Evolutionary conservation across 2,113 vertebrate genomes (phyloP).

Genomic region (Hypocryptadius cinnamomeus): DNA sequence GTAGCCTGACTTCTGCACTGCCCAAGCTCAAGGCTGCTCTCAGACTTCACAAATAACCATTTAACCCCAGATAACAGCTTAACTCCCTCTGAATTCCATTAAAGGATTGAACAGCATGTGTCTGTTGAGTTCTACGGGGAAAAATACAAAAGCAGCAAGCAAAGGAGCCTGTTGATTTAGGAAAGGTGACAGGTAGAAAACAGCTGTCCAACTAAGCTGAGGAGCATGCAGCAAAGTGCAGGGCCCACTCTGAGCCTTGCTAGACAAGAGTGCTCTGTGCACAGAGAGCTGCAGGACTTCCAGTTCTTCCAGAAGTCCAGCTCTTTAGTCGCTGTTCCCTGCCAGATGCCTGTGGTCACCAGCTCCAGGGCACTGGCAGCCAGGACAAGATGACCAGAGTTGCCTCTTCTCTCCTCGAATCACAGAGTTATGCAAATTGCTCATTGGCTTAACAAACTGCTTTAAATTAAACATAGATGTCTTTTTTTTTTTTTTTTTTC

Average conservation of each 20-base stretch:
- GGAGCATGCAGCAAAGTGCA: background rate
- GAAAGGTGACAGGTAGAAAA: background rate
- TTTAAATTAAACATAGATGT: background rate
- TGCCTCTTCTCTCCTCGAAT: background rate
- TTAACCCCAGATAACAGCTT: background rate
- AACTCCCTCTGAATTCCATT: background rate
- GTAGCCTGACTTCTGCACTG: background rate
- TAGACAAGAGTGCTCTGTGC: slow-evolving; percentile 53
- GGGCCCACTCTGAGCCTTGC: background rate
- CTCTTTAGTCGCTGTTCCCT: background rate
- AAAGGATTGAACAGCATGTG: background rate
- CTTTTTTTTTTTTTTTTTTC: background rate
- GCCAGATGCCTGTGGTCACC: slow-evolving; percentile 60
- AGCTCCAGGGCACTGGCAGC: slow-evolving; percentile 21
- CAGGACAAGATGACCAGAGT: slow-evolving; percentile 6
- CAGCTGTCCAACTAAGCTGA: background rate
- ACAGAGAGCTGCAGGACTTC: background rate
- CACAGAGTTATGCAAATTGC: background rate
- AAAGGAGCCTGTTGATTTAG: background rate
- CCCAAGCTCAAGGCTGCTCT: background rate
- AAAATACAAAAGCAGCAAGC: slow-evolving; percentile 15
- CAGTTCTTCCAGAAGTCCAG: slow-evolving; percentile 23
- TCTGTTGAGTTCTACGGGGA: background rate
- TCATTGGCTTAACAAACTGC: background rate
- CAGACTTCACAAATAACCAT: background rate